These are phyloP conservation scores for Brachyptera putata DNA, from an alignment of 2,888 invertebrate genomes.

Conservation along the genomic window DNA sequence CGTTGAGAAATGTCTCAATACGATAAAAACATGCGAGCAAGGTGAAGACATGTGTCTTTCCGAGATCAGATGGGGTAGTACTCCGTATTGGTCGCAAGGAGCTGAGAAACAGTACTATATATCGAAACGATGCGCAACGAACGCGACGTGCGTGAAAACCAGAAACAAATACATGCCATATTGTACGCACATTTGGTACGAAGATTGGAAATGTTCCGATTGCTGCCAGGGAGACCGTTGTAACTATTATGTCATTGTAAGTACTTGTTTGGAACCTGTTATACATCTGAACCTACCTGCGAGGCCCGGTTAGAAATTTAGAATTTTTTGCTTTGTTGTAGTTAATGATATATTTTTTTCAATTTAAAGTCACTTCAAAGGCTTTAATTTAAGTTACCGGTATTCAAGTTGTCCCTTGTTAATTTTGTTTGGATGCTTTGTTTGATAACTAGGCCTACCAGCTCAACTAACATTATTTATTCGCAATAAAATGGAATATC, in stretches of 20 bases:
- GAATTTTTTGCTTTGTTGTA: too few relatives aligned
- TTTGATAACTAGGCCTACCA: too few relatives aligned
- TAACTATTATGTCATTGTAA: conserved; percentile 92
- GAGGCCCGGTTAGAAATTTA: too few relatives aligned
- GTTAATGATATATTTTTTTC: too few relatives aligned
- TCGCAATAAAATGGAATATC: too few relatives aligned
- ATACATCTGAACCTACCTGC: too few relatives aligned
- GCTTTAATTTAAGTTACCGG: too few relatives aligned
- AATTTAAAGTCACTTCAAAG: too few relatives aligned
- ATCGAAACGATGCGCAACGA: conserved; percentile 83
- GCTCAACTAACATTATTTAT: too few relatives aligned
- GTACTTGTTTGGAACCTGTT: conserved; percentile 41
- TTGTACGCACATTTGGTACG: conserved; percentile 90
- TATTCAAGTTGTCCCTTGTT: too few relatives aligned
- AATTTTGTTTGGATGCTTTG: too few relatives aligned
- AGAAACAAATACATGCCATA: conserved; percentile 67
- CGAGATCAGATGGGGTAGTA: conserved; percentile 90
- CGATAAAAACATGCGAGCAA: conserved; percentile 85
- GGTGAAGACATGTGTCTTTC: conserved; percentile 83
- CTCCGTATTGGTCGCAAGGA: conserved; percentile 92
- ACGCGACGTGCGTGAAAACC: conserved; percentile 69
- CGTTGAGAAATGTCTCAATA: conserved; percentile 85
- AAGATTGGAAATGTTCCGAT: conserved; percentile 94
- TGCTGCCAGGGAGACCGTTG: conserved; percentile 95
- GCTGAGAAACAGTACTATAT: conserved; percentile 91